Conservation (phyloP, 2,113 vertebrate species). For the Ariopsis seemanni region DNA sequence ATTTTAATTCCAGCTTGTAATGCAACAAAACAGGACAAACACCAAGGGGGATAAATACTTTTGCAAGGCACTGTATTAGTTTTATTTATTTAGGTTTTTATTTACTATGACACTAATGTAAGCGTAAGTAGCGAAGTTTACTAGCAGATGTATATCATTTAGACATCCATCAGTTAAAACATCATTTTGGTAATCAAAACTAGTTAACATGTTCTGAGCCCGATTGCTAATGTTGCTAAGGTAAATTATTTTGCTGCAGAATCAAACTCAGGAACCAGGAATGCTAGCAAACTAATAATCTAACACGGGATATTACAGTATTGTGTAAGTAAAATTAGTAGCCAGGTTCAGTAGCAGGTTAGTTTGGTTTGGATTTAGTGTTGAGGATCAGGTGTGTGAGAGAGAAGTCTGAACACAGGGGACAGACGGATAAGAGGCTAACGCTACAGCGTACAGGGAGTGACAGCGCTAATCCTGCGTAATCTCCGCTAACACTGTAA, state of each 20-base stretch:
- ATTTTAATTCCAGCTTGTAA: too few relatives aligned
- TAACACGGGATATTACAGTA: background rate
- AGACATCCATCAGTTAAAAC: background rate
- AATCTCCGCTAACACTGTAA: slow-evolving; percentile 69
- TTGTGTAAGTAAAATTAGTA: background rate
- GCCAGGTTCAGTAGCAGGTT: background rate
- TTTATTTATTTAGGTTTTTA: background rate
- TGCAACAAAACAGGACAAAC: too few relatives aligned
- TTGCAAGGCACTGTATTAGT: too few relatives aligned
- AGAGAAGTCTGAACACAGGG: background rate
- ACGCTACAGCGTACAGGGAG: background rate
- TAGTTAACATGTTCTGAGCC: background rate
- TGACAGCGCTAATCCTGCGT: slow-evolving; percentile 51
- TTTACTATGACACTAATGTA: background rate
- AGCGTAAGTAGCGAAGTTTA: background rate
- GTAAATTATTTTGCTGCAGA: background rate
- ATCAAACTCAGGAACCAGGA: background rate
- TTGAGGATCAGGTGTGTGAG: slow-evolving; percentile 1
- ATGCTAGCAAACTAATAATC: background rate
- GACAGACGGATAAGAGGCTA: slow-evolving; percentile 1
- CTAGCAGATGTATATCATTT: background rate
- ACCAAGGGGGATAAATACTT: too few relatives aligned
- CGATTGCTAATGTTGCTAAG: background rate
- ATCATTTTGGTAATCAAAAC: background rate
- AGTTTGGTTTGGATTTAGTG: background rate